phyloP scores from a whole-genome alignment of 2,113 vertebrate genomes.

The Ibidorhyncha struthersii region DNA sequence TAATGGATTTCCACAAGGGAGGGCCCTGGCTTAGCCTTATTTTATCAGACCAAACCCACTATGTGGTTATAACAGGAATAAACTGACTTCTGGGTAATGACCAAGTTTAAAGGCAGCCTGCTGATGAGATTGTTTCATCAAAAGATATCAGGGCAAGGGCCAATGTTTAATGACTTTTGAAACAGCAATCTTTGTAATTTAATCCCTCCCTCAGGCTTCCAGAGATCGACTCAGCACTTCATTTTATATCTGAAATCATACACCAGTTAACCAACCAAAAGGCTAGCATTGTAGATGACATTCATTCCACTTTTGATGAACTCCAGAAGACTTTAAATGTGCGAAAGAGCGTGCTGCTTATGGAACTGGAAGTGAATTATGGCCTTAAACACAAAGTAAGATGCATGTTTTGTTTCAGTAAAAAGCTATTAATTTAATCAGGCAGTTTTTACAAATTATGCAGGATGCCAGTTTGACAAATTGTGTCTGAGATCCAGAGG shows the following conservation, averaged over 20 bases:
- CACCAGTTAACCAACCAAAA: conserved; percentile 94
- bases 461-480: not conserved
- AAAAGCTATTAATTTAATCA: conserved; percentile 3
- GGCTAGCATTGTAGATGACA: conserved; percentile 91
- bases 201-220: conserved; percentile 82
- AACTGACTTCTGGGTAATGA: conserved; percentile 18
- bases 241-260: conserved; percentile 93
- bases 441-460: not conserved
- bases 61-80: not conserved
- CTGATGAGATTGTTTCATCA: not conserved
- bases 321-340: conserved; percentile 96
- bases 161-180: conserved; percentile 21
- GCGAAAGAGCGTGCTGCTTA: conserved; percentile 94
- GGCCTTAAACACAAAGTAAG: conserved; percentile 97
- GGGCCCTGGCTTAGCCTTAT: not conserved
- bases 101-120: not conserved
- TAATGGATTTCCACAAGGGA: not conserved
- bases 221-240: conserved; percentile 94
- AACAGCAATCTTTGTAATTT: conserved; percentile 39
- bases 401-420: conserved; percentile 1
- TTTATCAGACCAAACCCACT: not conserved
- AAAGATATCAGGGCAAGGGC: not conserved
- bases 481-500: not conserved
- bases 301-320: conserved; percentile 93
- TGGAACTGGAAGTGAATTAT: conserved; percentile 98